Evolutionary conservation across 2,888 invertebrate genomes (phyloP), one percentile per base, ranked within the genome.

Genomic region (Diaperis boleti): DNA sequence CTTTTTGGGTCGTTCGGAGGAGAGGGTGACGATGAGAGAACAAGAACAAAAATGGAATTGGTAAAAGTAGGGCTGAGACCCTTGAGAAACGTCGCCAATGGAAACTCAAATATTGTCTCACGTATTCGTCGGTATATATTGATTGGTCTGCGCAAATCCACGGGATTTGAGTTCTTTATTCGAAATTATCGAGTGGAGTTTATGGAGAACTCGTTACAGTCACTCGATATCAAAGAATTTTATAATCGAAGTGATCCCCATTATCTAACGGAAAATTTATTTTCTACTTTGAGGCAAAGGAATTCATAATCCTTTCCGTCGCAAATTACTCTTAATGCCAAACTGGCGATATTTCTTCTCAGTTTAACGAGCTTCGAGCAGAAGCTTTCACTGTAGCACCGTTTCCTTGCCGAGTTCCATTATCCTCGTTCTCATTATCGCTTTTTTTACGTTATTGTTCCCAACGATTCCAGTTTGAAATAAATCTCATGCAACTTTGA

Each of bases 81-180:
- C 62, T 57, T 62, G 62, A 59, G 59, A 52, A 52, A 57, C 62
- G 50, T 62, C 62, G 44, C 62, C 62, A 59, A 59, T 62, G 56
- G 62, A 62, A 62, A 62, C 56, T 62, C 62, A 62, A 62, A 62
- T 62, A 62, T 62, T 62, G 62, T 62, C 62, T 62, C 62, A 62
- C 56, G 62, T 62, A 56, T 62, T 62, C 62, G 50, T 13, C 59
- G 62, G 57, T 41, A 50, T 52, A 50, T 62, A 62, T 62, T 59
- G 62, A 62, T 59, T 62, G 57, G 37, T 60, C 41, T 52, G 59
- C 49, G 47, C 55, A 55, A 55, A 59, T 56, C 64, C 62, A 41
- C 49, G 29, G 41, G 49, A 60, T 60, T 60, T 60, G 60, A 60
- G 39, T 60, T 37, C 35, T 62, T 62, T 62, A 60, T 60, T 55